Evolutionary conservation across 1,140 invertebrate genomes (phyloP), one percentile per base, ranked within the genome.

Genomic region (Coenobita brevimanus): DNA sequence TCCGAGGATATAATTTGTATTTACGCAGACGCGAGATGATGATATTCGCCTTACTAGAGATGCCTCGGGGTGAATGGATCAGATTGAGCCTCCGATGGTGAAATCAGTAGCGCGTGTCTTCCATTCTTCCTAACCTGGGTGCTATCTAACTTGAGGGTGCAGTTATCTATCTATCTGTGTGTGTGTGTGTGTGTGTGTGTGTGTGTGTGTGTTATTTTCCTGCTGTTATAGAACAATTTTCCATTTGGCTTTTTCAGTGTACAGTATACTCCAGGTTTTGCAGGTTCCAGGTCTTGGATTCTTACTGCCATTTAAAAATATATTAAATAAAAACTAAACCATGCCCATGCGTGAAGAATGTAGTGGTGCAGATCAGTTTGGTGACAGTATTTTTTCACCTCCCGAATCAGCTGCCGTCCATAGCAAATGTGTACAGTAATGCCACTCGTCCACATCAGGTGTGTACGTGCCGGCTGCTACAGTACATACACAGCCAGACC

Each of bases 121-220:
- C 54, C n/a, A n/a, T 13, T 13, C 54, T 13, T 57, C 10, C 10
- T 10, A 57, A 57, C 54, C 10, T n/a, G n/a, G 54, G 54, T 57
- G 10, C 10, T n/a, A n/a, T 57, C 10, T 57, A 13, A 57, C 54
- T 13, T 57, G n/a, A 13, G 54, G 10, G 54, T n/a, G 54, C n/a
- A n/a, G n/a, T n/a, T n/a, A n/a, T n/a, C n/a, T n/a, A n/a, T n/a
- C n/a, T n/a, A n/a, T n/a, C n/a, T n/a, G 54, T 57, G 54, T 57
- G 54, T 57, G 54, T 57, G 54, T 57, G 54, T 57, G 54, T 57
- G 54, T 57, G 54, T 57, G 54, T 57, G 54, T 57, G 54, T 57
- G 54, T 57, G 54, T 57, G 54, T 57, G 54, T 57, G n/a, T n/a
- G n/a, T n/a, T n/a, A n/a, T n/a, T n/a, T n/a, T n/a, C n/a, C n/a